phyloP scores from a whole-genome alignment of 2,113 vertebrate genomes.

The Motacilla alba region DNA sequence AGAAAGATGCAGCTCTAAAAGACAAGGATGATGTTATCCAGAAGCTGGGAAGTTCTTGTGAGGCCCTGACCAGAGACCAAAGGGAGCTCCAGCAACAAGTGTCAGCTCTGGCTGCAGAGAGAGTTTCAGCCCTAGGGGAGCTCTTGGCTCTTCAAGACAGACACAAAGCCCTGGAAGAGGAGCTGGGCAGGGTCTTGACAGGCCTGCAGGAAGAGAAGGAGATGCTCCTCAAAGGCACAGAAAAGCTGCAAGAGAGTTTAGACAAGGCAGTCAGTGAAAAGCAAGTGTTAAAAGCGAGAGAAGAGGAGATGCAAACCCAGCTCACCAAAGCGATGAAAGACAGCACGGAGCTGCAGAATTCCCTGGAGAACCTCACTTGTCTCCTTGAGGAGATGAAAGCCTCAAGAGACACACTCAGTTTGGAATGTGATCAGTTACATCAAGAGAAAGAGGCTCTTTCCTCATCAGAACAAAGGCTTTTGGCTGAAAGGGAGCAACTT shows the following conservation, averaged over 20 bases:
- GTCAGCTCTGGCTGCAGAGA: slow-evolving; percentile 73
- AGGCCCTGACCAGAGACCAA: slow-evolving; percentile 73
- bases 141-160: slow-evolving; percentile 72
- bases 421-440: slow-evolving; percentile 78
- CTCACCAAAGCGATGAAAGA: slow-evolving; percentile 64
- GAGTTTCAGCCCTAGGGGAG: slow-evolving; percentile 69
- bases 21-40: slow-evolving; percentile 77
- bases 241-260: slow-evolving; percentile 66
- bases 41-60: slow-evolving; percentile 74
- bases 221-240: slow-evolving; percentile 61
- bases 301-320: slow-evolving; percentile 65
- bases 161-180: slow-evolving; percentile 65
- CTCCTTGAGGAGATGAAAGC: slow-evolving; percentile 84
- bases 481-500: slow-evolving; percentile 80
- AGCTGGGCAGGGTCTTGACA: slow-evolving; percentile 69
- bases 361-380: slow-evolving; percentile 72
- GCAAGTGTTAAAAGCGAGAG: slow-evolving; percentile 48
- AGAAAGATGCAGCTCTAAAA: slow-evolving; percentile 75
- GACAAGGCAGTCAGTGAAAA: slow-evolving; percentile 64
- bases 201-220: slow-evolving; percentile 75
- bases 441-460: slow-evolving; percentile 85
- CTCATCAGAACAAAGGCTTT: slow-evolving; percentile 72
- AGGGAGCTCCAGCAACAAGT: slow-evolving; percentile 72
- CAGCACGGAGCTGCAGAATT: slow-evolving; percentile 75
- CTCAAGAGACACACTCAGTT: slow-evolving; percentile 77